Percentiles rank a stretch among this genome's conserved stretches.
phyloP scores from a whole-genome alignment of 2,113 vertebrate genomes.

The Mormyrus iriodes region DNA sequence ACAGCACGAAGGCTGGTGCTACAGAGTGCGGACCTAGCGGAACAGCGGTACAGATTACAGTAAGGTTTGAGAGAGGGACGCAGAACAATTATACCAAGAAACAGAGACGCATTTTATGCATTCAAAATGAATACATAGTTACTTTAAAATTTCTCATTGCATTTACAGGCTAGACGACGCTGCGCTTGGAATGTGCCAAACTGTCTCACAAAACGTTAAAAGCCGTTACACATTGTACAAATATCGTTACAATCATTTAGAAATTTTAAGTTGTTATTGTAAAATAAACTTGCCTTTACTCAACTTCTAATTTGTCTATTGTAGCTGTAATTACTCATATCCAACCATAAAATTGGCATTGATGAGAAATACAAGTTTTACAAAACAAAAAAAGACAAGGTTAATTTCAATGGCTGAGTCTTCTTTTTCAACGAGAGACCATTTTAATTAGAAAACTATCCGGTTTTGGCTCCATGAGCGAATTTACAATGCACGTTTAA shows the following conservation, averaged over 20 bases:
- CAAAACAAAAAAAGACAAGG: neutral
- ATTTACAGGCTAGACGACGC: neutral
- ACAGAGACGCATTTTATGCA: neutral
- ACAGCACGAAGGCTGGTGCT: neutral
- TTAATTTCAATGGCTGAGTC: neutral
- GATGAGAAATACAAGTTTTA: neutral
- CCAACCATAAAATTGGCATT: neutral
- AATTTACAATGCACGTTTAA: neutral
- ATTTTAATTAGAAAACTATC: constrained; percentile 3
- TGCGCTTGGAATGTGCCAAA: constrained; percentile 3
- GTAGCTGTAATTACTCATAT: neutral
- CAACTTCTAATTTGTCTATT: neutral
- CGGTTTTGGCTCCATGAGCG: neutral
- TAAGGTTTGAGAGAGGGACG: neutral
- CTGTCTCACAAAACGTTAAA: constrained; percentile 13
- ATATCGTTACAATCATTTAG: constrained; percentile 4
- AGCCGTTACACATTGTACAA: constrained; percentile 4
- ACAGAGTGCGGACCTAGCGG: too few relatives aligned
- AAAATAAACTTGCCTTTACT: neutral
- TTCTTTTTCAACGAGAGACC: neutral
- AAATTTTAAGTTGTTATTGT: neutral
- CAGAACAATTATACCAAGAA: neutral
- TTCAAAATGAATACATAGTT: neutral
- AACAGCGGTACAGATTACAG: neutral
- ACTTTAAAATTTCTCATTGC: neutral